These are phyloP conservation scores for Trimorus sp. DNA, from an alignment of 2,888 invertebrate species.

Conservation along the genomic window DNA sequence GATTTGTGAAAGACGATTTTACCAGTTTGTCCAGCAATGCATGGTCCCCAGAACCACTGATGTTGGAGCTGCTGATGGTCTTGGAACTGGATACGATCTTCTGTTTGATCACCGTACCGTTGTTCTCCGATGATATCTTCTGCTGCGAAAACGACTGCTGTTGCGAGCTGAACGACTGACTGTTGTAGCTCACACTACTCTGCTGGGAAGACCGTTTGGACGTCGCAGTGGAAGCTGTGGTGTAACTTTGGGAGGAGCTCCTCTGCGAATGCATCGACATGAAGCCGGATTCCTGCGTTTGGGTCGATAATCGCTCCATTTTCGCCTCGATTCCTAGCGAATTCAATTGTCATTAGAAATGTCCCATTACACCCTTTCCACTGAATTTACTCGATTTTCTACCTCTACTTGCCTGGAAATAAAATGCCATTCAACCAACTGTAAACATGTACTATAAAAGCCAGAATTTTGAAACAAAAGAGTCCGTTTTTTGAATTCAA, in stretches of 20 bases:
- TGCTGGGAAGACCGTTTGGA: conserved; percentile 86
- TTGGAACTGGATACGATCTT: conserved; percentile 76
- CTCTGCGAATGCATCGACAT: conserved; percentile 85
- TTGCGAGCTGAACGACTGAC: conserved; percentile 77
- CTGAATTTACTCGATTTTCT: no score
- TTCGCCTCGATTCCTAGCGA: conserved; percentile 78
- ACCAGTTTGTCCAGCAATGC: conserved; percentile 78
- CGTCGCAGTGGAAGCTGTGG: conserved; percentile 79
- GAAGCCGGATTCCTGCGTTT: conserved; percentile 84
- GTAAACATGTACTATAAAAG: no score
- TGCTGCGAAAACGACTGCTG: conserved; percentile 77
- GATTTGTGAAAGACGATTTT: conserved; percentile 70
- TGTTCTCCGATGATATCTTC: conserved; percentile 76
- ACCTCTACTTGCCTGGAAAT: no score
- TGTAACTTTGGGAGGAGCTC: conserved; percentile 84
- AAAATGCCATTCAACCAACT: no score
- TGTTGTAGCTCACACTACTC: conserved; percentile 82
- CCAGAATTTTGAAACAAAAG: no score
- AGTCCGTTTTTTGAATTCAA: no score
- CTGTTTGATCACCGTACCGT: conserved; percentile 77
- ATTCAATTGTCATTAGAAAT: no score
- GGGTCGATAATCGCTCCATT: conserved; percentile 80
- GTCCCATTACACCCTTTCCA: no score
- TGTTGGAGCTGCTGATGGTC: conserved; percentile 73
- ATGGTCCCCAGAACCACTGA: conserved; percentile 74